Base-by-base conservation (phyloP, 2,888 invertebrate genomes). In the Oxyteleia sp. region DNA sequence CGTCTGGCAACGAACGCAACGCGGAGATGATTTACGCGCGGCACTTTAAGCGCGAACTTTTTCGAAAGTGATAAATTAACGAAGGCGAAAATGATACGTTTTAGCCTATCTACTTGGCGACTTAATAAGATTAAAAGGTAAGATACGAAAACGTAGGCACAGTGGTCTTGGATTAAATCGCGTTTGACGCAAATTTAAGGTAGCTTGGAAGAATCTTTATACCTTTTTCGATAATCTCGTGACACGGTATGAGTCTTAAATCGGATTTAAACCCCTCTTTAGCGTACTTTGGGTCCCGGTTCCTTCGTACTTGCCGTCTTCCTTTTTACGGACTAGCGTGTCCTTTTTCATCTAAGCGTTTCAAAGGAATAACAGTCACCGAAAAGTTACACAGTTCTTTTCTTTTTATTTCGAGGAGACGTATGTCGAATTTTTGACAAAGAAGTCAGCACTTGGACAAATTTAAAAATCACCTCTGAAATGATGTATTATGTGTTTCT, bases 131-230 rank as follows among this genome's bases (percentile, higher is more conserved):
- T 90, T 90, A 90, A 89, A 88, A 88, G 84, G 78, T 85, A 86
- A 89, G 88, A 89, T 90, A 86, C 85, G 81, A 78, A 83, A 85
- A 78, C 78, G 74, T 71, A 81, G 81, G 59, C 78, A 57, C 74
- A 75, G 79, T 68, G 74, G 87, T 88, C 88, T 82, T 86, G 90
- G 89, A 89, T 90, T 90, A 90, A 89, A 87, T 88, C 87, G 87
- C 87, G 88, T 88, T 89, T 90, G 89, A 90, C 89, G 89, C 89
- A 88, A 91, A 90, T 90, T 90, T 90, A 89, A 90, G 89, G 90
- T 90, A 89, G 89, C 89, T 87, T 86, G 72, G 79, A 71, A 74
- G 88, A 87, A 89, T 85, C 86, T 88, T 88, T 87, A 86, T 87
- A 86, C 85, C 87, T 88, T 78, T 80, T 78, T 83, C 86, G 85